Conservation (phyloP, 2,888 invertebrate genomes). For the Ophioninae sp. region DNA sequence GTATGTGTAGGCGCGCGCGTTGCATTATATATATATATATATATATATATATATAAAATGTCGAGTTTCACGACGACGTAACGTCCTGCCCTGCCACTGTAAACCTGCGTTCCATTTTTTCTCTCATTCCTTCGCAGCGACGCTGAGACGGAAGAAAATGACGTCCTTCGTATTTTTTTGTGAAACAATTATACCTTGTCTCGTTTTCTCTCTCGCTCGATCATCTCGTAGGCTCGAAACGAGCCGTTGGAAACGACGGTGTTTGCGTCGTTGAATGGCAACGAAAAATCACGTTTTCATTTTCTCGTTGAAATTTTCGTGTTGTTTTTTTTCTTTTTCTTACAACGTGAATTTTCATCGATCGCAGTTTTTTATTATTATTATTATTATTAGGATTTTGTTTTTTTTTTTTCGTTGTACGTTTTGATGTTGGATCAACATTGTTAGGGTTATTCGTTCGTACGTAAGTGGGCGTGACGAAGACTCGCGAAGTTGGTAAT, state of each 20-base stretch:
- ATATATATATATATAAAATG: conserved; percentile 41
- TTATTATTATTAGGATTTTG: too few species aligned
- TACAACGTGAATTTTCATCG: too few species aligned
- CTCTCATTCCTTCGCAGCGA: conserved; percentile 8
- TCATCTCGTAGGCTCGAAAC: not conserved
- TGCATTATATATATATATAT: conserved; percentile 1
- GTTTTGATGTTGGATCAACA: too few species aligned
- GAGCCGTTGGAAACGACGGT: not conserved
- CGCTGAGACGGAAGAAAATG: conserved; percentile 32
- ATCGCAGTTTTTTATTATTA: too few species aligned
- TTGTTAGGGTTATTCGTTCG: too few species aligned
- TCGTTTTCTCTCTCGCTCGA: not conserved
- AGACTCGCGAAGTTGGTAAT: too few species aligned
- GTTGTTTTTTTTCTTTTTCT: too few species aligned
- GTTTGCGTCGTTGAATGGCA: not conserved
- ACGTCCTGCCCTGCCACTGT: conserved; percentile 43
- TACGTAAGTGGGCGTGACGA: too few species aligned
- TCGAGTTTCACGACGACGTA: conserved; percentile 58
- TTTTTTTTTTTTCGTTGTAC: too few species aligned
- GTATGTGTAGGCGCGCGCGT: not conserved
- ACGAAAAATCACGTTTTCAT: not conserved
- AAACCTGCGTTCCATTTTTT: conserved; percentile 39
- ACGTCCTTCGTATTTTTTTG: conserved; percentile 38
- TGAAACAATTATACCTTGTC: conserved; percentile 18
- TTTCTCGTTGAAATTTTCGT: not conserved